Evolutionary conservation across 2,797 vertebrate genomes (phyloP).

Genomic region (Anomalospiza imberbis): DNA sequence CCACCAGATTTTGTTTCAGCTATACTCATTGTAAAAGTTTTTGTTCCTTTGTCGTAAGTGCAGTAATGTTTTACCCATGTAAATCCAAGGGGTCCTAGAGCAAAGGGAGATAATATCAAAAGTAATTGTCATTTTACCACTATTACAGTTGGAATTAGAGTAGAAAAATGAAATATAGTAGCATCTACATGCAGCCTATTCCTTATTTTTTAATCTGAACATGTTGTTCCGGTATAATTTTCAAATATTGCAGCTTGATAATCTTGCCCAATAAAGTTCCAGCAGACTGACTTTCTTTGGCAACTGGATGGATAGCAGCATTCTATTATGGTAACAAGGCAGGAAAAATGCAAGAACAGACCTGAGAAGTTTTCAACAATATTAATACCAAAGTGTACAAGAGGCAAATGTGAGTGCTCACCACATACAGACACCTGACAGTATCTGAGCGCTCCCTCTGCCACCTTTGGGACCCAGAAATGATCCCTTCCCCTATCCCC

Average conservation of each 20-base stretch:
- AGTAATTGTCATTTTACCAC: neutral
- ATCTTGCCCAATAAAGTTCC: neutral
- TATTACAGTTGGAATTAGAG: neutral
- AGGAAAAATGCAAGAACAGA: neutral
- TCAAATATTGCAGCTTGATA: neutral
- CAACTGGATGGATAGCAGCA: neutral
- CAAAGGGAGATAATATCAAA: neutral
- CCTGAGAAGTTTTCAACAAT: neutral
- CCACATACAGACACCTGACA: neutral
- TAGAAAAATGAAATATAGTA: neutral
- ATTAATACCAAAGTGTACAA: neutral
- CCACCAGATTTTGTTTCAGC: conserved; percentile 88
- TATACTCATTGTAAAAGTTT: conserved; percentile 94
- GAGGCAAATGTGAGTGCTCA: neutral
- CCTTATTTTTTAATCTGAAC: neutral
- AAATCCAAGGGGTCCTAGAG: conserved; percentile 89
- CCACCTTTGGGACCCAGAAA: neutral
- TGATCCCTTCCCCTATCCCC: neutral
- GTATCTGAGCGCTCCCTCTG: fast-evolving
- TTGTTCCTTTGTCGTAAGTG: conserved; percentile 92
- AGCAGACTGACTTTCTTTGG: neutral
- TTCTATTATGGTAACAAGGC: neutral
- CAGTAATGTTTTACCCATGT: conserved; percentile 97
- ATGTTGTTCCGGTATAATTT: neutral
- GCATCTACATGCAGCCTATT: neutral